Base-by-base conservation (phyloP, 2,888 invertebrate species). In the Trissoscelio sp. region DNA sequence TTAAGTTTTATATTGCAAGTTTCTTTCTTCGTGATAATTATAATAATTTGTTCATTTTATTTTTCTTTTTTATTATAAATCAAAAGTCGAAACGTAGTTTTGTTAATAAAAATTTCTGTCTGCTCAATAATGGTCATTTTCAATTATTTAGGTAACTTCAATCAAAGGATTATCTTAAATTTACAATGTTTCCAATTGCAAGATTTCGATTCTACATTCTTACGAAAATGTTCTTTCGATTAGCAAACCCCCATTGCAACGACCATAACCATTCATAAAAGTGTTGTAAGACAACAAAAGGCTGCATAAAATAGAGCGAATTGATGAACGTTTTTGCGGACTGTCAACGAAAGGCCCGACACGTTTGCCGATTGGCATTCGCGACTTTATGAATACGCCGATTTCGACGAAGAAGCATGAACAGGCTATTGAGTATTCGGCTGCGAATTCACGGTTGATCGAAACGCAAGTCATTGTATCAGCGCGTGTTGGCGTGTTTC, bases 381-480 rank as follows among this genome's bases (percentile, higher is more conserved):
- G 75, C 78, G 79, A 75, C 74, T 86, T 62, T 69, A 70, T 69
- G 69, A 69, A 62, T 70, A 60, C 69, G 62, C 69, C 77, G 77
- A 77, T 69, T 77, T 70, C 70, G 51, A 57, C 44, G 75, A 70
- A 75, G 70, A 75, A 77, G 73, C 78, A 73, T 67, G 55, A 67
- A 77, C 66, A 57, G 39, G 57, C 39, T 67, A 72, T 81, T 72
- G 62, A 55, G 58, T 51, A 66, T 81, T 72, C 66, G 81, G 46
- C 60, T 66, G 66, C 67, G 69, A 70, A 70, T 81, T 73, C 74
- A 78, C 69, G 78, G 69, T 79, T 53, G 20, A 57, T 34, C 70
- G 74, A 79, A 77, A 70, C 42, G 81, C 81, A 22, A 64, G 80
- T 80, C 78, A 75, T 66, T 81, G 79, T 66, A 83, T 81, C 81